phyloP scores from a whole-genome alignment of 2,888 invertebrate species.

The Cenopis cana region DNA sequence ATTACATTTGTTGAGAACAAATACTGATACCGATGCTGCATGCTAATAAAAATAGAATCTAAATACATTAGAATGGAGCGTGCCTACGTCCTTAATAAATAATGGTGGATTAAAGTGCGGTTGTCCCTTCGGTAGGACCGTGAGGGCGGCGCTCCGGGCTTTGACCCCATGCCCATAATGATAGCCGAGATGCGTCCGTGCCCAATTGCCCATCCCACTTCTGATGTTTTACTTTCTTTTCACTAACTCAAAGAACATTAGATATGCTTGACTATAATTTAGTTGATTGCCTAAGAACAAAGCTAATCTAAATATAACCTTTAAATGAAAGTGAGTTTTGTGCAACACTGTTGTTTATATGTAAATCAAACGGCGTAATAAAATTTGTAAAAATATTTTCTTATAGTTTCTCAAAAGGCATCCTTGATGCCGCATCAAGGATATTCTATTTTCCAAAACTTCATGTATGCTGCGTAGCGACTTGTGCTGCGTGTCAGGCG shows the following conservation, averaged over 20 bases:
- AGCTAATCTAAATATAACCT: conserved; percentile 52
- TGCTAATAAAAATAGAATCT: background rate
- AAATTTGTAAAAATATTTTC: too few species aligned
- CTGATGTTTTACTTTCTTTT: conserved; percentile 38
- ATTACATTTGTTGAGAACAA: background rate
- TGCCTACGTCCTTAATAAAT: conserved; percentile 8
- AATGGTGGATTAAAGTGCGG: conserved; percentile 43
- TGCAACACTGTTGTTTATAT: background rate
- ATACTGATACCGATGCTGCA: background rate
- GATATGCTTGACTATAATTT: conserved; percentile 27
- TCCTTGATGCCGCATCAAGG: too few species aligned
- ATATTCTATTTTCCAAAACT: background rate
- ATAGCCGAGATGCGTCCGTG: conserved; percentile 51
- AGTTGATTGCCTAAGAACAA: conserved; percentile 42
- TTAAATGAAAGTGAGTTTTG: conserved; percentile 59
- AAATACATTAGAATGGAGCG: background rate
- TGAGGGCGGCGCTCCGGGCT: conserved; percentile 54
- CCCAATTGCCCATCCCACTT: conserved; percentile 35
- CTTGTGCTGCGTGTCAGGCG: too few species aligned
- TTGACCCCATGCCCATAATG: conserved; percentile 71
- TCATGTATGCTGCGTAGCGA: background rate
- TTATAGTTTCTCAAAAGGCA: background rate
- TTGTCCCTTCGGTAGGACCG: conserved; percentile 52
- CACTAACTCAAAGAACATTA: conserved; percentile 10
- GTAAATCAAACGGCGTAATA: too few species aligned